Base-by-base conservation (phyloP, 2,888 invertebrate species). In the Drosophila anomalata region DNA sequence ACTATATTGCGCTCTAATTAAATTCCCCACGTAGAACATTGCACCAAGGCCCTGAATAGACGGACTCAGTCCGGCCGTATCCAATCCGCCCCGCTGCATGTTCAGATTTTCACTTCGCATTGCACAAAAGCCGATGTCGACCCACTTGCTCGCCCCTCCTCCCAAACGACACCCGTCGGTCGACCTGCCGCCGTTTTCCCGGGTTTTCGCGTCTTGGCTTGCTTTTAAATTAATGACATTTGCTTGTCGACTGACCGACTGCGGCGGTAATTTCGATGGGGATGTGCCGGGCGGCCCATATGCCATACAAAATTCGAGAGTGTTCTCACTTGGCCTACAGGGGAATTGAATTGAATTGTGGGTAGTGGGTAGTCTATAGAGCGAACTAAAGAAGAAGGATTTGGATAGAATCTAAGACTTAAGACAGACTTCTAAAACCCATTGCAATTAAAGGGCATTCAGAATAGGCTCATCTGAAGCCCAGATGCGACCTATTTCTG, bases 141-240 rank as follows among this genome's bases (percentile, higher is more conserved):
- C 76, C 69, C 62, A 56, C 66, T 58, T 72, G 11, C 47, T 44
- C 46, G n/a, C 31, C 17, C n/a, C 24, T 44, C 44, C 22, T 22
- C 22, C 44, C 12, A 3, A 12, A 12, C 44, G 17, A 17, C 20
- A 22, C 11, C 44, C 22, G 20, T 12, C 17, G 12, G 20, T 12
- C 17, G 12, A 44, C 9, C 22, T 17, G 14, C 9, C 46, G 24
- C 57, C 33, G 41, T 52, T 42, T 36, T 36, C 52, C 44, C 54
- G 26, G 44, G 63, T 75, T 58, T 31, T 41, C 31, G 54, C 52
- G 54, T 48, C 58, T 71, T 55, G 56, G 58, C 26, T 57, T 31
- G 62, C 75, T 78, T 78, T 72, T 68, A 73, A 68, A 71, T 73
- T 75, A 86, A 79, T 81, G 78, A 72, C 77, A 87, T 78, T 84